Percentiles rank a stretch among this genome's conserved stretches.
Conservation (phyloP, 64 coral and sea anemone species). For the Actinia equina region DNA sequence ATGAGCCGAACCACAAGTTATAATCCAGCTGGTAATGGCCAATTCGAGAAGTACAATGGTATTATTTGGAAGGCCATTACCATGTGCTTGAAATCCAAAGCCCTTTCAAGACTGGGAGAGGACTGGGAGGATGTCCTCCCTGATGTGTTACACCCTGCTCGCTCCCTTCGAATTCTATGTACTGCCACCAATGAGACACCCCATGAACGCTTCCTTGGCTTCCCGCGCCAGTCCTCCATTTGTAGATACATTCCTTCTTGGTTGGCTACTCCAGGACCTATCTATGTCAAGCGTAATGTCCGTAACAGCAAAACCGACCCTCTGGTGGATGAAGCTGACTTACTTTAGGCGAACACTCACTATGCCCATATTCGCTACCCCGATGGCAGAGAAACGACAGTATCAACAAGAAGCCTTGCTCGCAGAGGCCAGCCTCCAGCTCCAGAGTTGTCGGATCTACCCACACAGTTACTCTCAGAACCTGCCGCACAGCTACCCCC, state of each 20-base stretch:
- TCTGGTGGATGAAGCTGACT: constrained; percentile 39
- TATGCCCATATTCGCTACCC: constrained; percentile 58
- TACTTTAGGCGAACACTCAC: constrained; percentile 53
- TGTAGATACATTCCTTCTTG: constrained; percentile 36
- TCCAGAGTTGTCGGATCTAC: neutral
- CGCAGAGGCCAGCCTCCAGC: constrained; percentile 3
- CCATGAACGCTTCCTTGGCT: constrained; percentile 28
- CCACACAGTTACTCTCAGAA: neutral
- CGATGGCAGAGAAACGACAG: constrained; percentile 41
- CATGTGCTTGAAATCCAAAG: constrained; percentile 28
- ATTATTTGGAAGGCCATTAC: constrained; percentile 33
- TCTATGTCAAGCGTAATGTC: constrained; percentile 25
- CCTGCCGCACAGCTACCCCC: neutral
- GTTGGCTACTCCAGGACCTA: constrained; percentile 27
- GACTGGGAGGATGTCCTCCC: constrained; percentile 32
- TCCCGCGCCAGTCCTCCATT: constrained; percentile 21
- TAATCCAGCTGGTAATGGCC: constrained; percentile 39
- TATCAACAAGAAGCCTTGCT: constrained; percentile 21
- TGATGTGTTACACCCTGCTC: constrained; percentile 40
- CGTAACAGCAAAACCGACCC: constrained; percentile 39
- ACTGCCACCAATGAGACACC: constrained; percentile 50
- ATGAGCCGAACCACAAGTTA: constrained; percentile 59
- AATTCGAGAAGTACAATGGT: constrained; percentile 51
- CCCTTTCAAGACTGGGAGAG: constrained; percentile 6
- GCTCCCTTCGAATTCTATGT: constrained; percentile 38